Base-by-base conservation (phyloP, 2,888 invertebrate species). In the Drosophila bunnanda region DNA sequence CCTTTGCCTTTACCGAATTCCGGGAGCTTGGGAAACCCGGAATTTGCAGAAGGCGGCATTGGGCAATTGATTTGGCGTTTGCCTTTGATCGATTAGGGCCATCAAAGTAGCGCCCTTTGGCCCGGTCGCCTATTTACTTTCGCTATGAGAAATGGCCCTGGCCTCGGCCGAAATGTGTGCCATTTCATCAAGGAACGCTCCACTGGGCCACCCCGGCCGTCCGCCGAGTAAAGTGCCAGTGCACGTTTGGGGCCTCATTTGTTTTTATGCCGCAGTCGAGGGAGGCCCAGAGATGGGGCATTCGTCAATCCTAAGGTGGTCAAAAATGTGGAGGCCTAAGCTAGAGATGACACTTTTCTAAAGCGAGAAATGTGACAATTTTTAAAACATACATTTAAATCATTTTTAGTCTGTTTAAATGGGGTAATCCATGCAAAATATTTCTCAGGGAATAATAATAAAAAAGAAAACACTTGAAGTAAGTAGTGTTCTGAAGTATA, bases 41-140 rank as follows among this genome's bases (percentile, higher is more conserved):
- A 28, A 69, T 66, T 80, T 39, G 55, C 48, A 61, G 57, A 34
- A 60, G 75, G 72, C 72, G 75, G 74, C 67, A 53, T 25, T 68
- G 68, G 67, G 65, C 84, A 89, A 84, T 89, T 87, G 89, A 89
- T 87, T 83, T 87, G 85, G 82, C 88, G 72, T 88, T 72, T 76
- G 78, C 68, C 71, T 57, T 74, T 82, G 82, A 82, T 88, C 78
- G 82, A 82, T 82, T 78, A 55, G 59, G 56, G 74, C 66, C 78
- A 88, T 83, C 80, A 78, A 80, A 80, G 83, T 71, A 43, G 67
- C 70, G 70, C 60, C 43, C 75, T 57, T 41, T 52, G 55, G 48
- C 53, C 61, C 41, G 48, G 56, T 43, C 53, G 74, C 68, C 71
- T 79, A 82, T 79, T 79, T 79, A 81, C 79, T 81, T 79, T 73